Conservation (phyloP, 2,888 invertebrate species). For the Tridacna gigas region DNA sequence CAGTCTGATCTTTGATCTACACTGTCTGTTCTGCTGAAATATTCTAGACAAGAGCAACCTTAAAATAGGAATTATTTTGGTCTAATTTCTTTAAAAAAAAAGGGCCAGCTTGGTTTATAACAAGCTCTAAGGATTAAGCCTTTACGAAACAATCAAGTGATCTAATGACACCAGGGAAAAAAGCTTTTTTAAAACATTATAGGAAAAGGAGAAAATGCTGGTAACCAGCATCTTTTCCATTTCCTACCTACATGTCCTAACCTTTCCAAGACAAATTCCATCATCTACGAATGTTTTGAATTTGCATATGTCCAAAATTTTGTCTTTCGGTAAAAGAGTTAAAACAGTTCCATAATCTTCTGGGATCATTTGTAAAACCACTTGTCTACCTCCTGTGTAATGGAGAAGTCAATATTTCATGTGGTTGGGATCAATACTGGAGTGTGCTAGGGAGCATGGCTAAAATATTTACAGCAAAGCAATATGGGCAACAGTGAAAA, state of each 20-base stretch:
- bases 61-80: no score
- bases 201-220: background rate
- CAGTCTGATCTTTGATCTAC: no score
- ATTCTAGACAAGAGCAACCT: no score
- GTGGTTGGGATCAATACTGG: background rate
- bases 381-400: slow-evolving; percentile 7
- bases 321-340: background rate
- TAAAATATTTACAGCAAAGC: background rate
- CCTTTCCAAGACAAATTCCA: background rate
- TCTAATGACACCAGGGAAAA: no score
- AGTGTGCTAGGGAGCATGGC: background rate
- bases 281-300: background rate
- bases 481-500: no score
- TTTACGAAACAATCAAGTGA: no score
- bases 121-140: no score
- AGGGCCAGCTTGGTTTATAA: no score
- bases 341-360: background rate
- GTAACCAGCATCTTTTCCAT: background rate
- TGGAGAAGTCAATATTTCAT: slow-evolving; percentile 13
- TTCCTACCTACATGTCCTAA: background rate
- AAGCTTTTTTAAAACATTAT: background rate
- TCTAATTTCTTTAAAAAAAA: no score
- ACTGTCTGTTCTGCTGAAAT: no score
- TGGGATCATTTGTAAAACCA: background rate
- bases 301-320: background rate